Percentiles rank a stretch among this genome's conserved stretches.
phyloP scores from a whole-genome alignment of 2,113 vertebrate genomes.

The Mungos mungo region DNA sequence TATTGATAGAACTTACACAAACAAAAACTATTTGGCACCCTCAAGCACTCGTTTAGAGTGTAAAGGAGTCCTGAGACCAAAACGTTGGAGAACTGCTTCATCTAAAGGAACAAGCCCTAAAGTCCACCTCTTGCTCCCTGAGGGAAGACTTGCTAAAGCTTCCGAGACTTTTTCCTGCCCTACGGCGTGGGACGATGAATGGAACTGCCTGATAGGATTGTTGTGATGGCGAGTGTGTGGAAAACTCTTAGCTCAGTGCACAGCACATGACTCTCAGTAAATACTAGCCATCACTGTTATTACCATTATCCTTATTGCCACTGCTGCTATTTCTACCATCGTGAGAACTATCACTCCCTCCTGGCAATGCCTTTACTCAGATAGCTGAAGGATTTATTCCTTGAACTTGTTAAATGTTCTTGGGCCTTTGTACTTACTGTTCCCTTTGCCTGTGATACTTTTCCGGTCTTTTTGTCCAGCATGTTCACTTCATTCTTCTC shows the following conservation, averaged over 20 bases:
- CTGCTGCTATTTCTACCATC: background rate
- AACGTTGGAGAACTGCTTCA: background rate
- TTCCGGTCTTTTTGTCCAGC: background rate
- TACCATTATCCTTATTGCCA: background rate
- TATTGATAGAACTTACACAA: background rate
- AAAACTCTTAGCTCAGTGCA: background rate
- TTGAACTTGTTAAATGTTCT: slow-evolving; percentile 28
- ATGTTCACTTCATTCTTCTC: background rate
- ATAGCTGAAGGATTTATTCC: background rate
- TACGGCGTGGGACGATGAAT: background rate
- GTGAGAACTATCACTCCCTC: background rate
- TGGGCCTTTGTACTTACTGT: background rate
- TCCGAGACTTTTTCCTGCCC: background rate
- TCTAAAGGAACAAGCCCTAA: background rate
- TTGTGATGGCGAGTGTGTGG: background rate
- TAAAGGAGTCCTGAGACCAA: slow-evolving; percentile 1
- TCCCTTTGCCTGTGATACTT: background rate
- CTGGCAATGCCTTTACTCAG: background rate
- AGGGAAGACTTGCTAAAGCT: background rate
- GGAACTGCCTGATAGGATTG: background rate
- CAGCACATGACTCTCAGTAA: background rate
- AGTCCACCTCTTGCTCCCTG: background rate
- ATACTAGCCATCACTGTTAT: background rate
- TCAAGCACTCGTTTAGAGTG: background rate
- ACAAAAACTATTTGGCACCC: background rate